These are phyloP conservation scores for Puffinus mauretanicus DNA, from an alignment of 2,113 vertebrate species.

Conservation along the genomic window DNA sequence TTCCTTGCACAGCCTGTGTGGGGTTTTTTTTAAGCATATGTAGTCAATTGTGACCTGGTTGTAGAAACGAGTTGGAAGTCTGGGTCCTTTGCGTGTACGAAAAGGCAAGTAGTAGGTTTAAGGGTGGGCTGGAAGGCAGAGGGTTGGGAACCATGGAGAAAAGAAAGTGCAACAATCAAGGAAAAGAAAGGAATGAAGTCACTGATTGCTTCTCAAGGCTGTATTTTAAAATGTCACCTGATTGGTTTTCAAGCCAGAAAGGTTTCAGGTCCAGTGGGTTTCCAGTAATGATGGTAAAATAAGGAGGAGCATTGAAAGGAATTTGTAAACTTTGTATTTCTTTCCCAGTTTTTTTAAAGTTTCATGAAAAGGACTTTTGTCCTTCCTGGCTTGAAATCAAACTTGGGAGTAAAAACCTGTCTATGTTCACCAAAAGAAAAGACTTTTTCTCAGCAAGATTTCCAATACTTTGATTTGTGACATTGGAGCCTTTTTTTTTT, in stretches of 20 bases:
- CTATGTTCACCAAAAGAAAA: conserved; percentile 15
- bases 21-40: neutral
- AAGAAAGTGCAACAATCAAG: neutral
- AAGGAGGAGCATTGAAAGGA: conserved; percentile 11
- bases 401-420: neutral
- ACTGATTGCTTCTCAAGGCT: conserved; percentile 28
- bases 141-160: neutral
- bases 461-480: neutral
- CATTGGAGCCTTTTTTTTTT: neutral
- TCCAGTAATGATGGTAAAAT: conserved; percentile 34
- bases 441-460: neutral
- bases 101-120: neutral
- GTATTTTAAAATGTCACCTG: conserved; percentile 21
- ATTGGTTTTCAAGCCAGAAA: conserved; percentile 36
- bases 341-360: conserved; percentile 10
- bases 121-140: neutral
- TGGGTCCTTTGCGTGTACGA: neutral
- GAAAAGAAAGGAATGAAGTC: conserved; percentile 22
- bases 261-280: conserved; percentile 15
- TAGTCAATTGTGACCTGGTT: neutral
- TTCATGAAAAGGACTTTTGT: conserved; percentile 40
- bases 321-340: conserved; percentile 31
- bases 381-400: conserved; percentile 14
- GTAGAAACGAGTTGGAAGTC: neutral
- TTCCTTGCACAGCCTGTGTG: neutral